These are phyloP conservation scores for Synodontis membranacea DNA, from an alignment of 2,113 vertebrate species.

Conservation along the genomic window DNA sequence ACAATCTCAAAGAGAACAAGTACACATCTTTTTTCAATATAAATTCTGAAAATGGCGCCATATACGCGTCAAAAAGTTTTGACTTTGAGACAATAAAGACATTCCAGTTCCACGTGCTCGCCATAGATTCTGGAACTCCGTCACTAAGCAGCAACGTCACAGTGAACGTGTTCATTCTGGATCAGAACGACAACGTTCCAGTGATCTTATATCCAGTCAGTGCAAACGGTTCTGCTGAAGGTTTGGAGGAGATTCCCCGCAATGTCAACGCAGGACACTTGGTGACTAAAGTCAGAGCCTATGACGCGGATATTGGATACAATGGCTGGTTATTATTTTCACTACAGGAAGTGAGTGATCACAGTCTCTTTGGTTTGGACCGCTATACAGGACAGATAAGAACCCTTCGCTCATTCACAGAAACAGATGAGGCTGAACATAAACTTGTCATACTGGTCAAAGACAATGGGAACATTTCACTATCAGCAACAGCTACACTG, in stretches of 20 bases:
- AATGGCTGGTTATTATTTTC: constrained; percentile 63
- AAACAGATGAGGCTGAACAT: constrained; percentile 60
- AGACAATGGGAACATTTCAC: constrained; percentile 60
- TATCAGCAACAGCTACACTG: constrained; percentile 51
- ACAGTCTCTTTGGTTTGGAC: constrained; percentile 55
- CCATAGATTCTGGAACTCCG: constrained; percentile 54
- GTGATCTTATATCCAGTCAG: constrained; percentile 56
- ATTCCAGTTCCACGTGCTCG: constrained; percentile 52
- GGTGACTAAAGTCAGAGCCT: constrained; percentile 55
- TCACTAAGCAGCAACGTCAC: constrained; percentile 54
- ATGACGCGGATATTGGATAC: constrained; percentile 57
- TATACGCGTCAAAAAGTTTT: constrained; percentile 54
- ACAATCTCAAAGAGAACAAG: constrained; percentile 8
- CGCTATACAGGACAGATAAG: constrained; percentile 64
- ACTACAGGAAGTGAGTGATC: constrained; percentile 48
- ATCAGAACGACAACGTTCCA: constrained; percentile 61
- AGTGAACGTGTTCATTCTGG: constrained; percentile 57
- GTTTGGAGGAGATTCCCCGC: constrained; percentile 53
- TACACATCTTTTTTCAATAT: constrained; percentile 51
- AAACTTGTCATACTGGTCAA: constrained; percentile 66
- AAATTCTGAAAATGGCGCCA: constrained; percentile 53
- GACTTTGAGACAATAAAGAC: constrained; percentile 56
- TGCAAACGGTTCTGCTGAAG: constrained; percentile 52
- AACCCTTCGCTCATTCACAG: constrained; percentile 59
- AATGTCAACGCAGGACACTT: constrained; percentile 58